Evolutionary conservation across 92 coral and sea anemone genomes (phyloP).

Genomic region (Palythoa grandis): DNA sequence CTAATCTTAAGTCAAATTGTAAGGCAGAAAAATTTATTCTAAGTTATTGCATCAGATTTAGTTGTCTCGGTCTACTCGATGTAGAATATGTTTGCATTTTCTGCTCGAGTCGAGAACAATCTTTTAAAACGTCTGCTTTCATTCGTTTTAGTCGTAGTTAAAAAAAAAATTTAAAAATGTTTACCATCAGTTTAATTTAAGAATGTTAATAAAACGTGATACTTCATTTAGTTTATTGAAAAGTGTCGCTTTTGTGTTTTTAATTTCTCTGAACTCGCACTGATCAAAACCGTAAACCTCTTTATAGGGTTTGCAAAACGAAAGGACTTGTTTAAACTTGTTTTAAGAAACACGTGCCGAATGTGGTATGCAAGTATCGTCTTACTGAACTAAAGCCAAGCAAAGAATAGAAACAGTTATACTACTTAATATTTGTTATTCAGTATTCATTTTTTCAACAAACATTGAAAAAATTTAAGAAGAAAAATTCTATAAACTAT

Average conservation of each 20-base stretch:
- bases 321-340: neutral
- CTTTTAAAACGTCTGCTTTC: no score
- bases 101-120: no score
- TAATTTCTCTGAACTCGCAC: neutral
- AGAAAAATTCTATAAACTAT: neutral
- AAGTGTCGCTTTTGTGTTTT: neutral
- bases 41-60: no score
- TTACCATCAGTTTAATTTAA: no score
- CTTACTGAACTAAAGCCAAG: neutral
- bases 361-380: neutral
- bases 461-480: neutral
- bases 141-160: no score
- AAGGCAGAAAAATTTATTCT: neutral
- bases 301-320: neutral
- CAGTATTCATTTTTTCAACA: neutral
- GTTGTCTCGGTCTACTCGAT: no score
- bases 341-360: neutral
- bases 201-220: no score
- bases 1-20: neutral
- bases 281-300: neutral
- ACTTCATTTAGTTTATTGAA: no score
- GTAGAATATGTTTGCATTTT: no score
- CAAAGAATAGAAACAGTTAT: neutral
- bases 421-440: neutral
- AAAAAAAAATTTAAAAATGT: no score